These are phyloP conservation scores for Coracopsis vasa DNA, from an alignment of 2,113 vertebrate species.

Conservation along the genomic window DNA sequence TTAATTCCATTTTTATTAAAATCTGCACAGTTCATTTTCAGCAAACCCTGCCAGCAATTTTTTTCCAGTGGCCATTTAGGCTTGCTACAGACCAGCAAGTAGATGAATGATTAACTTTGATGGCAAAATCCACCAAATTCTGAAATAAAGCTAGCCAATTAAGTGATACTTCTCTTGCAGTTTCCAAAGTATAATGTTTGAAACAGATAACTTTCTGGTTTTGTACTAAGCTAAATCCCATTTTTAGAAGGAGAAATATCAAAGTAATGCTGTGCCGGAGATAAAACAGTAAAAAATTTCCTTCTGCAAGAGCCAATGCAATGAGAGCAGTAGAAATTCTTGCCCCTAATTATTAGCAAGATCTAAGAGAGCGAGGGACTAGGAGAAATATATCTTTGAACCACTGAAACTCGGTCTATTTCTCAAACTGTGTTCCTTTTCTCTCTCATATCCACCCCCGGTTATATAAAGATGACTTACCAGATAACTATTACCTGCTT, in stretches of 20 bases:
- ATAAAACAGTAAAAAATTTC: conserved; percentile 34
- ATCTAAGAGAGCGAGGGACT: background rate
- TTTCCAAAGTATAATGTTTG: conserved; percentile 42
- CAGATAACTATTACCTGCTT: background rate
- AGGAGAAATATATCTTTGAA: background rate
- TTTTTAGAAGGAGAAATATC: conserved; percentile 12
- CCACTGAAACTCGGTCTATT: background rate
- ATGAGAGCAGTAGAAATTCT: background rate
- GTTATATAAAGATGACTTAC: background rate
- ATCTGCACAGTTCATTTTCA: background rate
- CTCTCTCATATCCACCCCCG: background rate
- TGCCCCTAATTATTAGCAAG: background rate
- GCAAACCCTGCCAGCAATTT: background rate
- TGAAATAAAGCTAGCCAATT: background rate
- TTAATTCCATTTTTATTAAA: conserved; percentile 14
- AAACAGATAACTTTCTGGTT: conserved; percentile 47
- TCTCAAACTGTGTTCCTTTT: background rate
- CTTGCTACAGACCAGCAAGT: conserved; percentile 2
- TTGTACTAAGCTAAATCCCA: conserved; percentile 23
- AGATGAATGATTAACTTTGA: background rate
- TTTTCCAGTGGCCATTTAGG: conserved; percentile 19
- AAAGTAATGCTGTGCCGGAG: background rate
- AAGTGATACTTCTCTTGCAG: conserved; percentile 11
- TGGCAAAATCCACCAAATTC: conserved; percentile 19
- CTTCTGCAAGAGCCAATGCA: background rate